phyloP scores from a whole-genome alignment of 2,888 invertebrate species.

The Mythimna lalbum region DNA sequence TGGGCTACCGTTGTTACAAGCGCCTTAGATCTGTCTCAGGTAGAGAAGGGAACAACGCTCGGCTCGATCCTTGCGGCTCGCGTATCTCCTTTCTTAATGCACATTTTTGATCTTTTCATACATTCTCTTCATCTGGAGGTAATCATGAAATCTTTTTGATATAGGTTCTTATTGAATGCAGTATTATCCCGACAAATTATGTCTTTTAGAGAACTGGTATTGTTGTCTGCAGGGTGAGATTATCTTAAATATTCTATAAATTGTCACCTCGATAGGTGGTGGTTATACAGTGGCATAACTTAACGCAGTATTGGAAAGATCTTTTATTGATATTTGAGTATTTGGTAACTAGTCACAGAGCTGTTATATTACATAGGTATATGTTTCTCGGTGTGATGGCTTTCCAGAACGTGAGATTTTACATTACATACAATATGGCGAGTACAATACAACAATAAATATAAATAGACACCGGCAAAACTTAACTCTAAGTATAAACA shows the following conservation, averaged over 20 bases:
- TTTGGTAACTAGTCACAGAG: neutral
- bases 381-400: neutral
- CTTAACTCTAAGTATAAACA: too few species aligned
- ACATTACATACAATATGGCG: too few species aligned
- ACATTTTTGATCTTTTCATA: conserved; percentile 22
- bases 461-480: too few species aligned
- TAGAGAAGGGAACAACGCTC: conserved; percentile 52
- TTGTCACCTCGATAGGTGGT: neutral
- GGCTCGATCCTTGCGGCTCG: conserved; percentile 48
- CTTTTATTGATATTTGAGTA: neutral
- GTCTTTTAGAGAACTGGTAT: neutral
- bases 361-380: neutral
- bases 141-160: conserved; percentile 8
- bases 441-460: too few species aligned
- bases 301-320: neutral
- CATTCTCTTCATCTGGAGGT: conserved; percentile 9
- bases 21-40: conserved; percentile 33
- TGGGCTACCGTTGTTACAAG: conserved; percentile 44
- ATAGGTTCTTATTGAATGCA: neutral
- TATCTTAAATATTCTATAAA: neutral
- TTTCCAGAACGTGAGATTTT: neutral
- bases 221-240: neutral
- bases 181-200: neutral
- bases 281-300: neutral
- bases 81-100: conserved; percentile 29